Conservation (phyloP, 2,888 invertebrate species). For the Hedychridium roseum region DNA sequence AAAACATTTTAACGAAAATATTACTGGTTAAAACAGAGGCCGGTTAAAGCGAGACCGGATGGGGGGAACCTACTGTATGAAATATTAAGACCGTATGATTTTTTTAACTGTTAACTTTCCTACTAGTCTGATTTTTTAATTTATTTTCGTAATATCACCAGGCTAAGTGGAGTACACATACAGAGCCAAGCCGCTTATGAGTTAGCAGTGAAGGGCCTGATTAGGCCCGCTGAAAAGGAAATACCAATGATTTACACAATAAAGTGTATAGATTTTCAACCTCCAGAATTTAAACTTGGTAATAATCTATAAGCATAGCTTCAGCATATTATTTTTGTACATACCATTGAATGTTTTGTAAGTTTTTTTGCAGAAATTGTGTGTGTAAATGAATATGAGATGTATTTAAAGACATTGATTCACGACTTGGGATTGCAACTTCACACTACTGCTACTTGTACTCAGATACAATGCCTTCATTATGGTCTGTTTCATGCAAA, state of each 20-base stretch:
- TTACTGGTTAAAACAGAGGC: too few relatives aligned
- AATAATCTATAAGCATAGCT: slow-evolving; percentile 23
- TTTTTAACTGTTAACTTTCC: too few relatives aligned
- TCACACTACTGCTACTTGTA: slow-evolving; percentile 82
- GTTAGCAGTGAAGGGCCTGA: slow-evolving; percentile 80
- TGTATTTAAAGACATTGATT: slow-evolving; percentile 79
- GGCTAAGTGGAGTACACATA: slow-evolving; percentile 80
- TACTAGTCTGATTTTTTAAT: slow-evolving; percentile 1
- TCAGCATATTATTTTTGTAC: background rate
- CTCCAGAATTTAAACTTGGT: slow-evolving; percentile 88
- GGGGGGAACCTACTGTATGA: too few relatives aligned
- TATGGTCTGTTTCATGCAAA: slow-evolving; percentile 83
- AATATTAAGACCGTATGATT: too few relatives aligned
- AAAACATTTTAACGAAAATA: too few relatives aligned
- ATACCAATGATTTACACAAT: slow-evolving; percentile 86
- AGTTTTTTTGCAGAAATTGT: slow-evolving; percentile 77
- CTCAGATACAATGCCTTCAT: slow-evolving; percentile 80
- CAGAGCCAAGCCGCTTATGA: slow-evolving; percentile 92
- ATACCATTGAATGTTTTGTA: slow-evolving; percentile 2
- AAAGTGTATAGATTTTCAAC: slow-evolving; percentile 81
- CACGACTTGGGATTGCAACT: slow-evolving; percentile 85
- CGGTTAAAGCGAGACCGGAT: too few relatives aligned
- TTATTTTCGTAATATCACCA: slow-evolving; percentile 50
- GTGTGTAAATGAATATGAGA: slow-evolving; percentile 84
- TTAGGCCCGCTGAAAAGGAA: slow-evolving; percentile 76